Percentiles rank a stretch among this genome's conserved stretches.
Conservation (phyloP, 2,113 vertebrate genomes). For the Dicentrarchus labrax region DNA sequence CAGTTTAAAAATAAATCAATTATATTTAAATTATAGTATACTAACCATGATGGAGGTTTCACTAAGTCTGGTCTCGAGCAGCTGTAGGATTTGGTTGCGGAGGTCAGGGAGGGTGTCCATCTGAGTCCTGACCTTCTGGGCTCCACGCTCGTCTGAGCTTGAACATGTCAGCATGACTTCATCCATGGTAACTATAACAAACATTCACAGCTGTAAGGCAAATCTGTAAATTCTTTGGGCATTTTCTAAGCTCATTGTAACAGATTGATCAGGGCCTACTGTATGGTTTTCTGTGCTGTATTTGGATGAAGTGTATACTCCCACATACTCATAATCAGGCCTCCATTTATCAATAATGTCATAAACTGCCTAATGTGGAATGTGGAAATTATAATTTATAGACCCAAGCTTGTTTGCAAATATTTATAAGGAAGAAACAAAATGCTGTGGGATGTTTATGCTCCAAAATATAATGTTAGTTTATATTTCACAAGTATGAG, state of each 20-base stretch:
- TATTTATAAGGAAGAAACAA: neutral
- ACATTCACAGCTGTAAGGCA: neutral
- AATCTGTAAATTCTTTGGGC: neutral
- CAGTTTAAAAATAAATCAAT: neutral
- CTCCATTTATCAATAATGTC: neutral
- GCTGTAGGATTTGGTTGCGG: neutral
- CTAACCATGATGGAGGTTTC: neutral
- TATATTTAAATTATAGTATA: neutral
- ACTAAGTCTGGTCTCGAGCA: neutral
- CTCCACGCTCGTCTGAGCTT: neutral
- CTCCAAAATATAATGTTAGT: neutral
- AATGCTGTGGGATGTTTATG: neutral
- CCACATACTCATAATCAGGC: neutral
- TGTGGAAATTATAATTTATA: neutral
- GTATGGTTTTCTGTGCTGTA: neutral
- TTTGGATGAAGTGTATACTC: neutral
- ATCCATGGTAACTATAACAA: conserved; percentile 16
- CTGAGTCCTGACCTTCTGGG: neutral
- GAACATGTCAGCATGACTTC: neutral
- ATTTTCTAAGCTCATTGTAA: neutral
- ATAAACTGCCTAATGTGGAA: neutral
- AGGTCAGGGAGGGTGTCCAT: neutral
- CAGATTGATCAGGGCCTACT: neutral
- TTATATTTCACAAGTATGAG: neutral
- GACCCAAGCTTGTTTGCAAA: neutral